Percentiles rank a stretch among this genome's conserved stretches.
phyloP scores from a whole-genome alignment of 2,113 vertebrate genomes.

The Pituophis catenifer region DNA sequence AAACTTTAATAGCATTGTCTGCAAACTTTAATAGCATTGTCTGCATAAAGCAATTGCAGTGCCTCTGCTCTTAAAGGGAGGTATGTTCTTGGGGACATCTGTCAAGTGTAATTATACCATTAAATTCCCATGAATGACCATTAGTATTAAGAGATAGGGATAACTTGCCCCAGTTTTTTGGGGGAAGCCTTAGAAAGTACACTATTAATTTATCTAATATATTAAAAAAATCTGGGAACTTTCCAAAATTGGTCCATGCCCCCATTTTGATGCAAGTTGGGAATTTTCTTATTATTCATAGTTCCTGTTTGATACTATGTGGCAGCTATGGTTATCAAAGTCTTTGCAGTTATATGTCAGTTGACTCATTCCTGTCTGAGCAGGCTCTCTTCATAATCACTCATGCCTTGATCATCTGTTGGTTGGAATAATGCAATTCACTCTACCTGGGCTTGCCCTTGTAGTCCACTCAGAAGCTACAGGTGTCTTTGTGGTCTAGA shows the following conservation, averaged over 20 bases:
- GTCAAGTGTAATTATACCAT: constrained; percentile 9
- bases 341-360: not conserved
- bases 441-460: not conserved
- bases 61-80: not conserved
- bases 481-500: not conserved
- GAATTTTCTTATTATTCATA: not conserved
- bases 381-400: not conserved
- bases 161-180: not conserved
- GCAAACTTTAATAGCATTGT: not conserved
- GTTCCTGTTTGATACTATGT: not conserved
- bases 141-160: not conserved
- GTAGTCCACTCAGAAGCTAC: not conserved
- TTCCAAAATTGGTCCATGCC: not conserved
- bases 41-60: not conserved
- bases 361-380: not conserved
- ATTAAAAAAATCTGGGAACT: not conserved
- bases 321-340: not conserved
- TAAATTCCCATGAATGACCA: not conserved
- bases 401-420: not conserved
- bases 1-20: not conserved
- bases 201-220: not conserved
- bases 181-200: not conserved
- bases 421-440: not conserved
- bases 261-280: not conserved
- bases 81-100: not conserved